Evolutionary conservation across 2,797 vertebrate species (phyloP).

Genomic region (Pangasius sanitwongsei): DNA sequence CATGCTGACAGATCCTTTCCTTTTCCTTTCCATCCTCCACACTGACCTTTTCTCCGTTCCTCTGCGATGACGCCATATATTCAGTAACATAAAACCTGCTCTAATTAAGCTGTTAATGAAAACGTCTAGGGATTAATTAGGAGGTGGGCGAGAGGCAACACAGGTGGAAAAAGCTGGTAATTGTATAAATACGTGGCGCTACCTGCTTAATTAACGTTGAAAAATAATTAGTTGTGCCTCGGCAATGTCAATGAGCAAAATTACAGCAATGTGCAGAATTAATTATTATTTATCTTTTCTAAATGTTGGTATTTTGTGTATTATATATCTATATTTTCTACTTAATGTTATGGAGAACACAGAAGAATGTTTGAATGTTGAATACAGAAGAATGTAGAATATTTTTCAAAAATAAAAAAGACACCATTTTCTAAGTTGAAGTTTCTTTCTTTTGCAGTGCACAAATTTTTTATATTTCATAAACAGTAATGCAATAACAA

Average conservation of each 20-base stretch:
- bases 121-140: constrained; percentile 69
- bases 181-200: constrained; percentile 40
- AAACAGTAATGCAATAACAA: not conserved
- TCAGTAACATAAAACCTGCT: constrained; percentile 52
- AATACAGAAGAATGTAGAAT: not conserved
- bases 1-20: not conserved
- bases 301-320: not conserved
- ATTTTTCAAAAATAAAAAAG: not conserved
- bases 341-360: not conserved
- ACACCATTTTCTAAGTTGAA: not conserved
- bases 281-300: not conserved
- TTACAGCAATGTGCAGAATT: not conserved
- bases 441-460: not conserved
- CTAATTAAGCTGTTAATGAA: constrained; percentile 61
- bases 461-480: not conserved
- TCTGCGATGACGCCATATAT: constrained; percentile 43
- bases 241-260: not conserved
- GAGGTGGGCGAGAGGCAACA: constrained; percentile 20
- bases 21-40: not conserved
- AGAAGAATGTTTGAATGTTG: not conserved
- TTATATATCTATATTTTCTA: not conserved
- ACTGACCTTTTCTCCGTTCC: constrained; percentile 8
- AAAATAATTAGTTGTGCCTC: constrained; percentile 24
- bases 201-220: constrained; percentile 43
- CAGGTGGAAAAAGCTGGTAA: constrained; percentile 52